Base-by-base conservation (phyloP, 2,888 invertebrate species). In the Dinocampus coccinellae region DNA sequence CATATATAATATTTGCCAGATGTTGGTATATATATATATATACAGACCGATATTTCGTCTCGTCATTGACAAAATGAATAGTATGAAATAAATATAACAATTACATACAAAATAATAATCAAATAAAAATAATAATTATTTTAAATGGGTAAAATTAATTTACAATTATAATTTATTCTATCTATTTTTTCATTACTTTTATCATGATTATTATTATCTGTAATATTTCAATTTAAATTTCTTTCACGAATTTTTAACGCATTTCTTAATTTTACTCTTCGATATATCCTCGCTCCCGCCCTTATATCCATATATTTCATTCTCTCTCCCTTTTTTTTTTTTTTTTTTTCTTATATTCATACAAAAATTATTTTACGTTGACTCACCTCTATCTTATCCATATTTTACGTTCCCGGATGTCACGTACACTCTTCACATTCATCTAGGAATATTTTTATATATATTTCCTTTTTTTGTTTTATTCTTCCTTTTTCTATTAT, bases 361-460 rank as follows among this genome's bases (percentile, higher is more conserved):
- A 47, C 1, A 47, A 47, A 47, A 47, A 47, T 47, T 47, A 47
- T 47, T 47, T 47, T 16, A n/a, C 47, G 22, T 62, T 36, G 29
- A 75, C 84, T 84, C 77, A 87, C 87, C 86, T 87, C 87, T 81
- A 86, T 82, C 82, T 87, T 87, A 83, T 87, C 87, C 87, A 87
- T 87, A 80, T 84, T 84, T 84, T 81, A 75, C 77, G 77, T 77
- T 78, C 82, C 80, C 81, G 78, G 76, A 78, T 84, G 82, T 84
- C 84, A 85, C 84, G 79, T 84, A 82, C 82, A 83, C 79, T 79
- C 79, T 80, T 82, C 82, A 83, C 85, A 82, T 83, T 84, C 85
- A 86, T 85, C 81, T 84, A 85, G 80, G 68, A 73, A 71, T 74
- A 55, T 71, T 61, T 68, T 62, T 68, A 34, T 70, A 42, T 52